Percentiles rank a stretch among this genome's conserved stretches.
These are phyloP conservation scores for Rhyacophila evoluta DNA, from an alignment of 2,888 invertebrate genomes.

Conservation along the genomic window DNA sequence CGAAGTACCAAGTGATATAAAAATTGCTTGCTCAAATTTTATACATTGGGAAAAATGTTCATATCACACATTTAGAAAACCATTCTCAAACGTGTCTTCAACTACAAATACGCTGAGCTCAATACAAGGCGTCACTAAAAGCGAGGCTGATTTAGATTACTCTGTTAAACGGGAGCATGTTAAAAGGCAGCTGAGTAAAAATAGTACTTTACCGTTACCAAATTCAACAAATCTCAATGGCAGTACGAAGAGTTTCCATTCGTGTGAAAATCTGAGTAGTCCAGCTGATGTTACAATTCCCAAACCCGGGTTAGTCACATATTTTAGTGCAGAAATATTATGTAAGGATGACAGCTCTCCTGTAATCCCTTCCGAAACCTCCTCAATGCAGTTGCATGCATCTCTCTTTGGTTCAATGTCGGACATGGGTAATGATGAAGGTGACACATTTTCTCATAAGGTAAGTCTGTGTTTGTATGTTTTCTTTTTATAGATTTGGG, in stretches of 20 bases:
- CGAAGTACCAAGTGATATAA: slow-evolving; percentile 58
- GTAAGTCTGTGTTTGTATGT: background rate
- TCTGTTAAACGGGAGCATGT: slow-evolving; percentile 25
- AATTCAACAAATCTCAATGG: background rate
- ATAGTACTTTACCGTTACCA: slow-evolving; percentile 32
- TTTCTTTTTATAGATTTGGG: background rate
- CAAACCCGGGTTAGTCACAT: slow-evolving; percentile 32
- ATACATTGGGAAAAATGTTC: slow-evolving; percentile 64
- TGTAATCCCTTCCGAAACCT: slow-evolving; percentile 38
- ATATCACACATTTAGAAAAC: slow-evolving; percentile 25
- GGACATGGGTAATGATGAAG: slow-evolving; percentile 9
- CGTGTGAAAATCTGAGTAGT: slow-evolving; percentile 42
- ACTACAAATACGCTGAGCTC: background rate
- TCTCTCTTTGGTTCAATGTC: slow-evolving; percentile 51
- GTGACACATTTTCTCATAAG: background rate
- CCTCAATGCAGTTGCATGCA: slow-evolving; percentile 48
- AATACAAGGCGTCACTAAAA: slow-evolving; percentile 35
- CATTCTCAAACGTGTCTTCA: background rate
- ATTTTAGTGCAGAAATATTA: slow-evolving; percentile 49
- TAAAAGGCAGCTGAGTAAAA: slow-evolving; percentile 27
- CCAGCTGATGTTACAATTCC: slow-evolving; percentile 29
- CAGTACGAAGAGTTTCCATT: slow-evolving; percentile 39
- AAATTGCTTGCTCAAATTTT: slow-evolving; percentile 63
- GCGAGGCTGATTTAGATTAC: slow-evolving; percentile 43
- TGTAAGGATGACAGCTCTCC: slow-evolving; percentile 32